phyloP scores from a whole-genome alignment of 2,797 vertebrate species.

The Cephalopachus bancanus region DNA sequence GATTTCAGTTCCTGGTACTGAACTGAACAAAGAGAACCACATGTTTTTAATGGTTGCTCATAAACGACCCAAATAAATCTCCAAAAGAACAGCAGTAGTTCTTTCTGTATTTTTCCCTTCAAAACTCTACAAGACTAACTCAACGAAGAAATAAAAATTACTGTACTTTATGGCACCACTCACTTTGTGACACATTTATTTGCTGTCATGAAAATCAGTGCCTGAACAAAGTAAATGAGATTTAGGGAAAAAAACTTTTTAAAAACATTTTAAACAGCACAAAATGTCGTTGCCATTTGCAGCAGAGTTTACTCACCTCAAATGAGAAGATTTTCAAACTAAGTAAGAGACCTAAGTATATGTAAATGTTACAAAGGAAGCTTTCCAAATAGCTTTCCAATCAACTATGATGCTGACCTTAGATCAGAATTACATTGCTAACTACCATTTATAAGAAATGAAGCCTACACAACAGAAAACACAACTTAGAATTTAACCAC shows the following conservation, averaged over 20 bases:
- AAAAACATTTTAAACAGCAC: slow-evolving; percentile 70
- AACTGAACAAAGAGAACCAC: slow-evolving; percentile 81
- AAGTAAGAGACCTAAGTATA: slow-evolving; percentile 71
- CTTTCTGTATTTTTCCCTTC: slow-evolving; percentile 82
- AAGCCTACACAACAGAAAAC: neutral
- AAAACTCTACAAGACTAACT: slow-evolving; percentile 75
- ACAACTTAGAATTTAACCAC: slow-evolving; percentile 17
- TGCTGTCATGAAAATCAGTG: slow-evolving; percentile 78
- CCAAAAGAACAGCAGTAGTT: slow-evolving; percentile 66
- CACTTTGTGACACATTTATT: slow-evolving; percentile 79
- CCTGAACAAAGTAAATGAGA: slow-evolving; percentile 78
- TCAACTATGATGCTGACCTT: slow-evolving; percentile 75
- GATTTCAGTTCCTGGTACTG: slow-evolving; percentile 80
- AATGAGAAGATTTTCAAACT: slow-evolving; percentile 75
- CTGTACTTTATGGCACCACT: slow-evolving; percentile 77
- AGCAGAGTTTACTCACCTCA: slow-evolving; percentile 70
- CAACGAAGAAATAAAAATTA: slow-evolving; percentile 77
- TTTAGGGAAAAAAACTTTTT: slow-evolving; percentile 53
- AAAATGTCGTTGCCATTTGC: slow-evolving; percentile 75
- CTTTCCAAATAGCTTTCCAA: slow-evolving; percentile 78
- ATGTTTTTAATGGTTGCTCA: slow-evolving; percentile 82
- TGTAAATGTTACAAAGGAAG: slow-evolving; percentile 66
- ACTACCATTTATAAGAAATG: slow-evolving; percentile 67
- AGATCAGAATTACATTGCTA: slow-evolving; percentile 73
- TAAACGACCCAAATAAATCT: slow-evolving; percentile 82